phyloP scores from a whole-genome alignment of 2,113 vertebrate species.

The Aplodontia rufa region DNA sequence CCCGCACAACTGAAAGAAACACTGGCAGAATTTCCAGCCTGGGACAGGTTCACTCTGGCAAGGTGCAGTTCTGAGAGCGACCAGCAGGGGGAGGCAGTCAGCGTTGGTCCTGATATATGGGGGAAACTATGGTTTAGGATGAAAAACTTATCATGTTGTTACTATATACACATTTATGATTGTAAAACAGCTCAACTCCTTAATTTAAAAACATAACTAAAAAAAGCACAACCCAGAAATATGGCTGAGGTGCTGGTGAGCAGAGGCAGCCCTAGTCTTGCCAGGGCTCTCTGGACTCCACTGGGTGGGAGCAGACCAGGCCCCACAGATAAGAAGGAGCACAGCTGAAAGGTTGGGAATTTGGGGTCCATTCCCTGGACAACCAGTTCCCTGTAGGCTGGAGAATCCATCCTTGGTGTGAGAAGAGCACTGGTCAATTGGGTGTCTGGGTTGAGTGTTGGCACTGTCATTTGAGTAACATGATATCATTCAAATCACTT shows the following conservation, averaged over 20 bases:
- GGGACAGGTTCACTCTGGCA: background rate
- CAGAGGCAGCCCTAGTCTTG: background rate
- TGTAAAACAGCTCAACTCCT: too few species aligned
- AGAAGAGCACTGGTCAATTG: background rate
- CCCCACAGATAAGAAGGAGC: background rate
- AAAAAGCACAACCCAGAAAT: background rate
- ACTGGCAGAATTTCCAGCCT: background rate
- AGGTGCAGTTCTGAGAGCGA: background rate
- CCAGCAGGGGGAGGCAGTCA: conserved; percentile 49
- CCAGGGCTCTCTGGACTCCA: background rate
- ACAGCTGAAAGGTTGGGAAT: background rate
- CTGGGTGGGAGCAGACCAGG: background rate
- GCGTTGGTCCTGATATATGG: background rate
- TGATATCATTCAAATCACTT: background rate
- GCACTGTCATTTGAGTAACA: background rate
- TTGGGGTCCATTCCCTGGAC: background rate
- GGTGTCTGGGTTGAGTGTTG: background rate
- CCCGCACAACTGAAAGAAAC: background rate
- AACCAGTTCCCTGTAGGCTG: background rate
- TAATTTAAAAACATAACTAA: too few species aligned
- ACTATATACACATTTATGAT: too few species aligned
- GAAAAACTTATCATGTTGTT: too few species aligned
- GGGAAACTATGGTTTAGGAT: too few species aligned
- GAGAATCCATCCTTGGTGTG: background rate
- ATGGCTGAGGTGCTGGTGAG: too few species aligned